Percentiles rank a stretch among this genome's conserved stretches.
Conservation (phyloP, 2,888 invertebrate genomes). For the Cenopis cana region DNA sequence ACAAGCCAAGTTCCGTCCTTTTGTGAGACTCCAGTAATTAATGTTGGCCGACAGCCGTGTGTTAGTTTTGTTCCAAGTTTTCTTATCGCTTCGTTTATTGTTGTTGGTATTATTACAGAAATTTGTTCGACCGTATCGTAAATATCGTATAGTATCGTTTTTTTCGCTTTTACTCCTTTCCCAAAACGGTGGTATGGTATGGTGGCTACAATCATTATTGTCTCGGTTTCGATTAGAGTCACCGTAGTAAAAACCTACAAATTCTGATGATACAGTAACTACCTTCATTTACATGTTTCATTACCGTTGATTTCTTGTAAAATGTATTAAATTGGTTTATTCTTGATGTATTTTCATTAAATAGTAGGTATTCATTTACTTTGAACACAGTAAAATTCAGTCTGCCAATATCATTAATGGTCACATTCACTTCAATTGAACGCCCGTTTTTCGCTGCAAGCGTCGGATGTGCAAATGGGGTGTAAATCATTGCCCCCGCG, state of each 20-base stretch:
- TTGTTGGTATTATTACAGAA: slow-evolving; percentile 57
- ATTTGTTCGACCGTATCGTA: slow-evolving; percentile 31
- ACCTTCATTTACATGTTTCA: neutral
- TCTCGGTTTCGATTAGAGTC: too few relatives aligned
- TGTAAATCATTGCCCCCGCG: slow-evolving; percentile 42
- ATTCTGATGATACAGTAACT: too few relatives aligned
- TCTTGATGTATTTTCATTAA: neutral
- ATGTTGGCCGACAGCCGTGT: slow-evolving; percentile 65
- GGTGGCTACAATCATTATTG: too few relatives aligned
- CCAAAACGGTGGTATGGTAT: too few relatives aligned
- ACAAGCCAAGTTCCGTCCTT: slow-evolving; percentile 61
- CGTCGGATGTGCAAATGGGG: slow-evolving; percentile 40
- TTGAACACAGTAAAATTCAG: slow-evolving; percentile 14
- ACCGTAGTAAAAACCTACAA: too few relatives aligned
- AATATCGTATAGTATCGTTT: neutral
- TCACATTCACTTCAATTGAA: slow-evolving; percentile 35
- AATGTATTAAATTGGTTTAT: neutral
- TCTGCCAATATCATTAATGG: slow-evolving; percentile 27
- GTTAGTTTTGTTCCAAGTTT: slow-evolving; percentile 60
- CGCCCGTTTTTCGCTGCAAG: slow-evolving; percentile 38
- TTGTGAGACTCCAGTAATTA: slow-evolving; percentile 70
- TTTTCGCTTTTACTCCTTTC: too few relatives aligned
- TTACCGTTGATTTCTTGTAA: neutral
- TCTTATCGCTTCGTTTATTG: slow-evolving; percentile 64
- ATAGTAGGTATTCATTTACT: neutral